Evolutionary conservation across 64 coral and sea anemone genomes (phyloP), one percentile per base, ranked within the genome.

Genomic region (Dendrophyllia cribrosa): DNA sequence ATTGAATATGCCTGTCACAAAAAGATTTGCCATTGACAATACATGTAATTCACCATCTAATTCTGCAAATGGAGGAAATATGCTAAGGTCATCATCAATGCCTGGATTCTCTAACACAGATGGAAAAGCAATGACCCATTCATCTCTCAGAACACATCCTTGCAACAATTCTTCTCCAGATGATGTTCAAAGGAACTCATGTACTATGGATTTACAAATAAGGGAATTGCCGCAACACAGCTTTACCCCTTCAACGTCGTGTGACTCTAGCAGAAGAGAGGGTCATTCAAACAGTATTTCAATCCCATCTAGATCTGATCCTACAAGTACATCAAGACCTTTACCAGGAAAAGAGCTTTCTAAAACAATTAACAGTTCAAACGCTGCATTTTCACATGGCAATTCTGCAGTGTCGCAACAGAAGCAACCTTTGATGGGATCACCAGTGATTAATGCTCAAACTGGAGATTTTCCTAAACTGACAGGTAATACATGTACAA

Each of bases 21-120:
- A 92, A 51, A 63, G 90, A 76, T 92, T 85, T 62, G 90, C 90
- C 16, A n/a, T 50, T 23, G 58, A 64, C 20, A 47, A 20, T 64
- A 9, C 15, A 45, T 50, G 16, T 45, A 75, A 62, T 76, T 82
- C 47, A 22, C 20, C 26, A 21, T 9, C 78, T 19, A 48, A 91
- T 13, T 70, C 65, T 83, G 23, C 14, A 91, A 83, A 72, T 82
- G 25, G 16, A 53, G 19, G 3, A 12, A 69, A 20, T 73, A 16
- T 58, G 46, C 23, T 52, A 50, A n/a, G 22, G 6, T 70, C 58
- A 66, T 25, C 47, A 11, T 26, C 51, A 11, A 23, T 43, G 44
- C 55, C 50, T 74, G 4, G 62, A 82, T 11, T 74, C 43, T 15
- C 48, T 34, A 70, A 14, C 58, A 11, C 34, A 2, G 34, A 34